Evolutionary conservation across 2,113 vertebrate species (phyloP).

Genomic region (Dipodomys stephensi): DNA sequence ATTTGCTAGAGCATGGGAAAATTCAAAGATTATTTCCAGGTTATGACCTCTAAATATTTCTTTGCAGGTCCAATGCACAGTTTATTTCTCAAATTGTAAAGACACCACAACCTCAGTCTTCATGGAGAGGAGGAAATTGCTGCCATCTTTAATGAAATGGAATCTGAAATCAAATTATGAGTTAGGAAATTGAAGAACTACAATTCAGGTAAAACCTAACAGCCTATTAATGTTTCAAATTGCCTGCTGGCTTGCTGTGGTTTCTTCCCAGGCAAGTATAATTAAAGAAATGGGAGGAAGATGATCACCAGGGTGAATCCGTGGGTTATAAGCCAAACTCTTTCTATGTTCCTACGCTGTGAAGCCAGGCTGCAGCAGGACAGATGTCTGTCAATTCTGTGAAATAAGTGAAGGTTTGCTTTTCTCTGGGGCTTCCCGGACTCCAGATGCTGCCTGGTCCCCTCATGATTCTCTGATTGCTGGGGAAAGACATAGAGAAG

Average conservation of each 20-base stretch:
- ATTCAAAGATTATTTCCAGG: constrained; percentile 78
- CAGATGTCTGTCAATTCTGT: background rate
- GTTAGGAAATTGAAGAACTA: constrained; percentile 50
- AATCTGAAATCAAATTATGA: constrained; percentile 39
- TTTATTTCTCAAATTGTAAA: constrained; percentile 61
- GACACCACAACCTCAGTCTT: background rate
- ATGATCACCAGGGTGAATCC: background rate
- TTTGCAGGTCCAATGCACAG: constrained; percentile 73
- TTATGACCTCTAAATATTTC: constrained; percentile 76
- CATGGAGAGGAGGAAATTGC: background rate
- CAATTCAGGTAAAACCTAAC: constrained; percentile 17
- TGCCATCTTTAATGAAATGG: constrained; percentile 38
- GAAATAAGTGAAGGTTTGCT: background rate
- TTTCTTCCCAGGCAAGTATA: constrained; percentile 27
- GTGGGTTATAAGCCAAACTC: background rate
- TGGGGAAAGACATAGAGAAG: background rate
- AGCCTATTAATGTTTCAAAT: constrained; percentile 5
- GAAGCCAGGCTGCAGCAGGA: background rate
- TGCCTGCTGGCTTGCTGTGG: background rate
- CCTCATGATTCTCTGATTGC: background rate
- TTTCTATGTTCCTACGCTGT: background rate
- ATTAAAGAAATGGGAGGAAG: constrained; percentile 43
- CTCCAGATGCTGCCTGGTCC: background rate
- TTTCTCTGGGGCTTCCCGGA: background rate
- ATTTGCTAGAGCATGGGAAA: constrained; percentile 80